Evolutionary conservation across 2,113 vertebrate genomes (phyloP), one percentile per base, ranked within the genome.

Genomic region (Albula glossodonta): DNA sequence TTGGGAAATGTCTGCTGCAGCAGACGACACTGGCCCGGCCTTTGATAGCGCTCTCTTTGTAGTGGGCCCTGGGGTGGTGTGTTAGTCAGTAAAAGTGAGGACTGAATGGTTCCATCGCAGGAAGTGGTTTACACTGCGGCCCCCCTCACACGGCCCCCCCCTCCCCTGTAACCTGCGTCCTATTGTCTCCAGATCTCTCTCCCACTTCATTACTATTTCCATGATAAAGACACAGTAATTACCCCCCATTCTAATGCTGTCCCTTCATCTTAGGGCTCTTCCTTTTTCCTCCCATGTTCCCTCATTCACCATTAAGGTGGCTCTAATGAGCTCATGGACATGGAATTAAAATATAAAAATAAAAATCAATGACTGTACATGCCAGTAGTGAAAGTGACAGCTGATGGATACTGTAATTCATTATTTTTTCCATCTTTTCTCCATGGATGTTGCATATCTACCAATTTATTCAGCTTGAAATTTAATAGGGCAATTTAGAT

Each of bases 81-180:
- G 95, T 95, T 94, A 95, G 94, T 95, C 94, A 95, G 95, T 96
- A 95, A 95, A 96, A 95, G 95, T 95, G 90, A 93, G 91, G 91
- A 88, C 91, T 95, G 94, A 96, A 96, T 93, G 93, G 95, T 92
- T 93, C 93, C 93, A 92, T 94, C 93, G 94, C 94, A 95, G 94
- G 95, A 96, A 96, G 95, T 93, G 92, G 93, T 95, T 95, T 94
- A 95, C 95, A 95, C 87, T 91, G 93, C 22, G 41, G 12, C 78
- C 13, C 12, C 48, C 78, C n/a, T 10, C 41, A 41, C 41, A 12
- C 13, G 4, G 15, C 12, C 3, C 31, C 78, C 41, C 78, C 78
- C 10, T 5, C 70, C 41, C 41, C 31, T 4, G 3, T 48, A 6
- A 17, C 31, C 78, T 79, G 41, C 31, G 17, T 11, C 78, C 78